These are phyloP conservation scores for Anastrepha ludens DNA, from an alignment of 1,140 invertebrate genomes.

Conservation along the genomic window DNA sequence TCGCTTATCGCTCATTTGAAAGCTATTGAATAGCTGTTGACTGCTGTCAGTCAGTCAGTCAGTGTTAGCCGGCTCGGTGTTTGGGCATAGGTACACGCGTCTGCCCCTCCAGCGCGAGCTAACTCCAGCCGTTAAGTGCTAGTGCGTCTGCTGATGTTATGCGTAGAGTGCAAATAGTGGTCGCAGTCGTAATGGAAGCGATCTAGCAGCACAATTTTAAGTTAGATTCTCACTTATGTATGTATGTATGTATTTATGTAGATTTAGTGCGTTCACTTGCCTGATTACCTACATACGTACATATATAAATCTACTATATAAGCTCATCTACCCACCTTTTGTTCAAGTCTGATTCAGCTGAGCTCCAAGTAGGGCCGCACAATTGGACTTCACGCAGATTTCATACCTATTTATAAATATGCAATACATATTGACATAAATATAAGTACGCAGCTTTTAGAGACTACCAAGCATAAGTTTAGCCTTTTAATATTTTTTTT, in stretches of 20 bases:
- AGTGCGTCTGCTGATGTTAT: background rate
- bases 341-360: background rate
- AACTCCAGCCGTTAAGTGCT: background rate
- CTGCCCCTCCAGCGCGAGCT: background rate
- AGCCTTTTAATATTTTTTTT: too few species aligned
- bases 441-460: too few species aligned
- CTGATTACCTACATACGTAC: background rate
- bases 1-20: background rate
- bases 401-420: background rate
- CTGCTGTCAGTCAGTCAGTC: background rate
- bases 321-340: conserved; percentile 33
- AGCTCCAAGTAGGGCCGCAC: background rate
- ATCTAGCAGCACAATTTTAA: background rate
- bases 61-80: background rate
- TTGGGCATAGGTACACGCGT: background rate
- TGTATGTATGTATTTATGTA: background rate
- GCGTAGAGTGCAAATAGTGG: background rate
- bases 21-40: background rate
- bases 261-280: too few species aligned
- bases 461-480: too few species aligned
- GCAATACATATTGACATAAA: too few species aligned
- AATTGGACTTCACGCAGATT: background rate
- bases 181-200: background rate
- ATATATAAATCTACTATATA: background rate
- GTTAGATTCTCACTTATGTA: background rate